Percentiles rank a stretch among this genome's conserved stretches.
These are phyloP conservation scores for Micoletzkya japonica DNA, from an alignment of 2,888 invertebrate species.

Conservation along the genomic window DNA sequence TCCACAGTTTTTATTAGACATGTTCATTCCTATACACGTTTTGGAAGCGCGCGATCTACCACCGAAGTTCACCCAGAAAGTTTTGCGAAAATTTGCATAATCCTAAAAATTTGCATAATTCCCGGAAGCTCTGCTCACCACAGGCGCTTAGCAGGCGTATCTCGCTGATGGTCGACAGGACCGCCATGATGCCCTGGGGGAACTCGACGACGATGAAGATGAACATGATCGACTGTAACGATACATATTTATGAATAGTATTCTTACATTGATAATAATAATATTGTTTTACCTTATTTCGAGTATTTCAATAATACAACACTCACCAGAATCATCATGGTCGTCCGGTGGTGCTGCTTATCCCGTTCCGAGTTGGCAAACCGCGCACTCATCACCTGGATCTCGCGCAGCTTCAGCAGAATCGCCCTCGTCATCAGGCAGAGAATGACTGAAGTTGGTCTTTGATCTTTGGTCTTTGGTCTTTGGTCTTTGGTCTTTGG, in stretches of 20 bases:
- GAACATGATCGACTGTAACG: conserved; percentile 54
- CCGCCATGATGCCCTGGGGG: conserved; percentile 55
- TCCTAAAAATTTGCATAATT: no score
- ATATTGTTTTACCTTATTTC: neutral
- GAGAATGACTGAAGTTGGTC: conserved; percentile 42
- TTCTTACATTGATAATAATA: neutral
- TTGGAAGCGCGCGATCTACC: no score
- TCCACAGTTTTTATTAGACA: no score
- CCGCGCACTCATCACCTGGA: conserved; percentile 44
- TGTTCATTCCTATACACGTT: no score
- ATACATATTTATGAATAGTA: neutral
- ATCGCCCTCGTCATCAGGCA: conserved; percentile 56
- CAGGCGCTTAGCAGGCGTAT: conserved; percentile 40
- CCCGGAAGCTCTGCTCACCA: no score
- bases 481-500: neutral
- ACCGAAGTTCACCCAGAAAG: no score
- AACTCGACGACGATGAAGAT: conserved; percentile 58
- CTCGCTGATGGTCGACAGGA: conserved; percentile 41
- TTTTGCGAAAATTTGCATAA: no score
- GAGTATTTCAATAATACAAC: neutral
- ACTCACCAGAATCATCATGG: conserved; percentile 55
- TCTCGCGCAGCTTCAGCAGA: conserved; percentile 48
- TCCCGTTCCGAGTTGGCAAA: conserved; percentile 52
- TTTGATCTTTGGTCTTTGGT: neutral
- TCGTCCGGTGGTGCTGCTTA: conserved; percentile 54